These are phyloP conservation scores for Yasuhikotakia modesta DNA, from an alignment of 2,797 vertebrate genomes.

Conservation along the genomic window DNA sequence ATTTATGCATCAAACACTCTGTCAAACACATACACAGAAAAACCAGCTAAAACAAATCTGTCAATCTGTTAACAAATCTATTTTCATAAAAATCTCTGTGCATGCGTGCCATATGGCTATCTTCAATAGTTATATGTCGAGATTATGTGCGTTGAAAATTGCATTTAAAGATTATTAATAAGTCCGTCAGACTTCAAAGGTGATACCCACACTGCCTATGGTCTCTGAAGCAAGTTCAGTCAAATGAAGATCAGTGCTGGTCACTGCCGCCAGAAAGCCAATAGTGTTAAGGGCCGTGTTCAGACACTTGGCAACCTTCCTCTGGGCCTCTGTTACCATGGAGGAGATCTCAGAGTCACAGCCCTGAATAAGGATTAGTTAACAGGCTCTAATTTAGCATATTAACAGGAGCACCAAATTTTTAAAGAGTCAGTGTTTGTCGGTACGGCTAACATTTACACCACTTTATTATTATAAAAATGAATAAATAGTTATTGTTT, in stretches of 20 bases:
- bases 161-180: not conserved
- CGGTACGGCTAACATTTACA: too few species aligned
- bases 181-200: not conserved
- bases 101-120: not conserved
- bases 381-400: not conserved
- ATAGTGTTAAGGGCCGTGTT: conserved; percentile 71
- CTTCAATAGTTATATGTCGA: not conserved
- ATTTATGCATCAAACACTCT: too few species aligned
- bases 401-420: not conserved
- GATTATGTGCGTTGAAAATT: not conserved
- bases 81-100: too few species aligned
- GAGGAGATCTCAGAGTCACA: conserved; percentile 92
- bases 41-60: too few species aligned
- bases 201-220: conserved; percentile 64
- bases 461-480: too few species aligned
- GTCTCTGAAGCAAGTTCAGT: conserved; percentile 63
- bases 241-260: conserved; percentile 72
- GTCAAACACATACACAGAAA: too few species aligned
- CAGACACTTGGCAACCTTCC: conserved; percentile 77
- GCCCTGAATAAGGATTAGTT: conserved; percentile 73
- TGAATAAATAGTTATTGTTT: too few species aligned
- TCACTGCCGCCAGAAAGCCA: conserved; percentile 79
- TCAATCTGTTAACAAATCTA: not conserved
- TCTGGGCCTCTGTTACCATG: conserved; percentile 87
- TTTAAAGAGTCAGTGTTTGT: too few species aligned